These are phyloP conservation scores for Styela plicata DNA, from an alignment of 23 tunicate species.

Conservation along the genomic window DNA sequence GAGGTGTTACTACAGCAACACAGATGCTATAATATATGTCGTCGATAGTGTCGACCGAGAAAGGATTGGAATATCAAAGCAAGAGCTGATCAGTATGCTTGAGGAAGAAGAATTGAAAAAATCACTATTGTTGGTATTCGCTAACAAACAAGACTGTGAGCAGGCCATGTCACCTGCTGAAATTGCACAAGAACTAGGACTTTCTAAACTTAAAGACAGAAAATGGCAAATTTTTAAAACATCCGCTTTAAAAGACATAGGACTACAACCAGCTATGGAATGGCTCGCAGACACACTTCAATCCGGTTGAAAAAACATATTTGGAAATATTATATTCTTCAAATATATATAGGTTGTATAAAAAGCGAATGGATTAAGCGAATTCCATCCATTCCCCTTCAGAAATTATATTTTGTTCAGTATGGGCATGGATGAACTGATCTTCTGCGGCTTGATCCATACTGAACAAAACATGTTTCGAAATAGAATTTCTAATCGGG, in stretches of 20 bases:
- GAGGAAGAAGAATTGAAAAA: conserved; percentile 99
- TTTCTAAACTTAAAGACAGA: conserved; percentile 67
- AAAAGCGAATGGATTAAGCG: not conserved
- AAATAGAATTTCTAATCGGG: no score
- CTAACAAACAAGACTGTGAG: conserved; percentile 96
- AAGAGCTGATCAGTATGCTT: conserved; percentile 91
- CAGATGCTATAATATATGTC: conserved; percentile 99
- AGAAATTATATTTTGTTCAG: no score
- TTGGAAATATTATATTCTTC: not conserved
- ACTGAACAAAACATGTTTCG: no score
- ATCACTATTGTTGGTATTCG: conserved; percentile 84
- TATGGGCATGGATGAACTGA: no score
- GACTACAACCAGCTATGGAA: conserved; percentile 93
- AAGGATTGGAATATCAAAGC: conserved; percentile 91
- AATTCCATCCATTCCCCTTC: no score
- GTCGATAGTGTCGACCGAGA: conserved; percentile 98
- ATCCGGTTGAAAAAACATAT: conserved; percentile 8
- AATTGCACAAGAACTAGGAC: conserved; percentile 95
- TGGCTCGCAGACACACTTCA: conserved; percentile 83
- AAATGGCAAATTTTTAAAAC: conserved; percentile 98
- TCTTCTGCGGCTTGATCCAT: no score
- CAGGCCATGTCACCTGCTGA: conserved; percentile 92
- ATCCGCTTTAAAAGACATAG: conserved; percentile 85
- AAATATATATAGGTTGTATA: not conserved
- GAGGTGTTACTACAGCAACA: conserved; percentile 99